phyloP scores from a whole-genome alignment of 2,888 invertebrate species.

The Zeuzera pyrina region DNA sequence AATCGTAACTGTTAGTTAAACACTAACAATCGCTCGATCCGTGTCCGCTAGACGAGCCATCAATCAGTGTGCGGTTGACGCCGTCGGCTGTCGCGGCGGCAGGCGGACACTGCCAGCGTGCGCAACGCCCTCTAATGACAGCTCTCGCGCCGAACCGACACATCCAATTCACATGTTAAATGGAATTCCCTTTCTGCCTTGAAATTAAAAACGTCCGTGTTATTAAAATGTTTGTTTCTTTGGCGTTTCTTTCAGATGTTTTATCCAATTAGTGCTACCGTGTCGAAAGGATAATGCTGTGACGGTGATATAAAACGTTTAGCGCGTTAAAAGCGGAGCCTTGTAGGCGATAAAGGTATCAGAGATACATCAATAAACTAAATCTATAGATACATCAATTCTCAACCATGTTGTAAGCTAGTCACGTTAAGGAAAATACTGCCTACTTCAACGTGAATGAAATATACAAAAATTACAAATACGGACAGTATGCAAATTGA shows the following conservation, averaged over 20 bases:
- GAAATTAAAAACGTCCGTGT: conserved; percentile 56
- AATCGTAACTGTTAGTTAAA: conserved; percentile 67
- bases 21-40: conserved; percentile 60
- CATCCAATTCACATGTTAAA: conserved; percentile 72
- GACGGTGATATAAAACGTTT: conserved; percentile 60
- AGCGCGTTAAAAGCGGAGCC: conserved; percentile 60
- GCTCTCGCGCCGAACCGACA: conserved; percentile 52
- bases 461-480: too few relatives aligned
- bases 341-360: conserved; percentile 28
- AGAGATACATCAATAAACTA: too few relatives aligned
- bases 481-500: too few relatives aligned
- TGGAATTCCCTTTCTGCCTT: conserved; percentile 66
- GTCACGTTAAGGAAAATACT: too few relatives aligned
- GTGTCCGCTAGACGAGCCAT: conserved; percentile 48
- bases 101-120: neutral
- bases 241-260: conserved; percentile 55
- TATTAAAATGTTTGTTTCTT: conserved; percentile 70
- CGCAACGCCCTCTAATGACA: conserved; percentile 44
- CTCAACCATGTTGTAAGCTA: too few relatives aligned
- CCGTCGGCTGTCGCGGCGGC: conserved; percentile 26
- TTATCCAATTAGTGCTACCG: conserved; percentile 73
- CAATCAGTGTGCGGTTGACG: conserved; percentile 53
- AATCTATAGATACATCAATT: too few relatives aligned
- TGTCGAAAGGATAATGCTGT: conserved; percentile 71
- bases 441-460: too few relatives aligned